Percentiles rank a stretch among this genome's conserved stretches.
Conservation (phyloP, 1,140 invertebrate genomes). For the Pomacea maculata region DNA sequence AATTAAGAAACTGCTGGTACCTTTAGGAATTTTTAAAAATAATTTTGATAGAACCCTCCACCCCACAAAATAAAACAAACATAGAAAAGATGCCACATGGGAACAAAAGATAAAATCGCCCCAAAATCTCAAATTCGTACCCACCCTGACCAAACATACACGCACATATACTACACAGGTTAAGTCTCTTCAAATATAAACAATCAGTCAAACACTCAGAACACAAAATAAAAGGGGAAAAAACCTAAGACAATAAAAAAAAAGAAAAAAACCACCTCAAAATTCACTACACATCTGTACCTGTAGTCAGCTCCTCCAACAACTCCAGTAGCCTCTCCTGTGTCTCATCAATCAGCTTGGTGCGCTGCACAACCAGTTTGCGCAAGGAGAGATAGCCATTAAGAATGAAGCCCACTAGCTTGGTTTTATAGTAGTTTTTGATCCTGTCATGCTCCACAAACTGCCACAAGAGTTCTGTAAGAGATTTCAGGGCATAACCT, state of each 20-base stretch:
- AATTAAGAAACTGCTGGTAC: too few species aligned
- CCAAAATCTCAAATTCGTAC: too few species aligned
- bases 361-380: conserved; percentile 91
- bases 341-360: conserved; percentile 93
- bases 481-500: conserved; percentile 71
- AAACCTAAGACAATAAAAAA: background rate
- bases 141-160: too few species aligned
- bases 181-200: too few species aligned
- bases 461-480: conserved; percentile 80
- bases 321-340: conserved; percentile 94
- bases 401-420: conserved; percentile 86
- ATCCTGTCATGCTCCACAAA: conserved; percentile 75
- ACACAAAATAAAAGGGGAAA: too few species aligned
- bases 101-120: too few species aligned
- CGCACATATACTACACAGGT: too few species aligned
- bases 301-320: conserved; percentile 95
- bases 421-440: conserved; percentile 88
- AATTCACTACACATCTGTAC: conserved; percentile 60
- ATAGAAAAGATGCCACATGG: too few species aligned
- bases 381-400: conserved; percentile 93
- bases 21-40: too few species aligned
- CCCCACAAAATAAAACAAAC: too few species aligned
- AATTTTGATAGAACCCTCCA: too few species aligned
- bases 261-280: background rate
- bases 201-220: too few species aligned